Percentiles rank a stretch among this genome's conserved stretches.
phyloP scores from a whole-genome alignment of 1,140 invertebrate genomes.

The Drosophila suzukii region DNA sequence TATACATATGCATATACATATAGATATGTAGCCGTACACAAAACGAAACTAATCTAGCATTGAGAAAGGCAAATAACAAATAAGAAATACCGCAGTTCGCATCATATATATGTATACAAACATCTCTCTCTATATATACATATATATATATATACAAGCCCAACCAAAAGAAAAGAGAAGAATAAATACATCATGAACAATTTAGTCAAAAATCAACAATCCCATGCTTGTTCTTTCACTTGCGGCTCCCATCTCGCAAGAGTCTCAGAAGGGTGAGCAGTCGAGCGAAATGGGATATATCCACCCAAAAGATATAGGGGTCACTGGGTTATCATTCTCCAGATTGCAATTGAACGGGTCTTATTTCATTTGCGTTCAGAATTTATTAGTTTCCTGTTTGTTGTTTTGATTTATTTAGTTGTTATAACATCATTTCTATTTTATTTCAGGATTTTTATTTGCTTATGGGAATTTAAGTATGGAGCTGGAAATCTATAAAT shows the following conservation, averaged over 20 bases:
- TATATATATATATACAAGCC: slow-evolving; percentile 28
- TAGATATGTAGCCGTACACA: slow-evolving; percentile 50
- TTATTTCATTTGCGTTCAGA: neutral
- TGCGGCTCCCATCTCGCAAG: neutral
- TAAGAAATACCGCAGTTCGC: slow-evolving; percentile 62
- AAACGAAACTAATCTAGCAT: slow-evolving; percentile 65
- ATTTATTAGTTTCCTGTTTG: neutral
- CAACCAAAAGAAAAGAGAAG: slow-evolving; percentile 32
- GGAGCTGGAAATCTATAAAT: too few relatives aligned
- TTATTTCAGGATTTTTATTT: neutral
- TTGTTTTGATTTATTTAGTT: neutral
- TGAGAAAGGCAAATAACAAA: slow-evolving; percentile 41
- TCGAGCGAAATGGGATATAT: too few relatives aligned
- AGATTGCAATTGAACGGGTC: too few relatives aligned
- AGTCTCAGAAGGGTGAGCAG: too few relatives aligned
- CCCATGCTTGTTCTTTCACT: slow-evolving; percentile 23
- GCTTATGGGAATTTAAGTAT: too few relatives aligned
- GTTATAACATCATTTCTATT: neutral
- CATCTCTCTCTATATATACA: slow-evolving; percentile 43
- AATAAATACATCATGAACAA: slow-evolving; percentile 77
- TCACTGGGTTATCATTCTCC: too few relatives aligned
- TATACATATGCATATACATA: slow-evolving; percentile 16
- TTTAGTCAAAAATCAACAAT: slow-evolving; percentile 74
- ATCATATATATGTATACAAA: slow-evolving; percentile 44
- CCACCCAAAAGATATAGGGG: too few relatives aligned